Conservation (phyloP, 1,140 invertebrate species). For the Philotrypesis tridentata region DNA sequence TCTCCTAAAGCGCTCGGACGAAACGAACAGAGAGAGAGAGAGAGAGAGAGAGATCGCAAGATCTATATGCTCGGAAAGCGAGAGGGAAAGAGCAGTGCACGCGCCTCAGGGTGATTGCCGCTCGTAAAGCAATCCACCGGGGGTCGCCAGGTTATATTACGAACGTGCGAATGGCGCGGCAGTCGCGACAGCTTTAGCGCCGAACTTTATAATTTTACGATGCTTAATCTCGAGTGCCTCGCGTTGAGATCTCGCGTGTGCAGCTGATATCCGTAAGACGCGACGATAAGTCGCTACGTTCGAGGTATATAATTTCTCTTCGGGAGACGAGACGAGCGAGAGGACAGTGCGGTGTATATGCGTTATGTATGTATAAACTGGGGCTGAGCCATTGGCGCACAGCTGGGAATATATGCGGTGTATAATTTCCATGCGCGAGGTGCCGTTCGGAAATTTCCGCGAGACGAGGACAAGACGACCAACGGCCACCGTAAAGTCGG, state of each 20-base stretch:
- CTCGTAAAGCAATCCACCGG: slow-evolving; percentile 64
- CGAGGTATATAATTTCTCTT: slow-evolving; percentile 46
- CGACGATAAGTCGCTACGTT: slow-evolving; percentile 3
- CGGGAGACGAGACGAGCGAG: neutral
- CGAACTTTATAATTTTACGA: slow-evolving; percentile 68
- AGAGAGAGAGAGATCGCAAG: neutral
- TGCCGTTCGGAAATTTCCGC: slow-evolving; percentile 41
- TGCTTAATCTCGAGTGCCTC: slow-evolving; percentile 57
- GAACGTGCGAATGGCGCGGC: slow-evolving; percentile 60
- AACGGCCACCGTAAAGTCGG: neutral
- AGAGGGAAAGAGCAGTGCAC: neutral
- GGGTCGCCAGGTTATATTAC: slow-evolving; percentile 56
- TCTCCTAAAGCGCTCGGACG: neutral
- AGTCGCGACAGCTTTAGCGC: slow-evolving; percentile 59
- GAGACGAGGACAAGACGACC: slow-evolving; percentile 14
- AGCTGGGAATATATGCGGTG: neutral
- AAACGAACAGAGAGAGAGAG: neutral
- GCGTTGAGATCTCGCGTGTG: slow-evolving; percentile 45
- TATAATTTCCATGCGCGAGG: neutral
- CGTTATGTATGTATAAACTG: neutral
- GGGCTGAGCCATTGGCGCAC: neutral
- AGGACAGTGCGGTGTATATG: slow-evolving; percentile 50
- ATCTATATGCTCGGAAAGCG: neutral
- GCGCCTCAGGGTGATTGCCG: slow-evolving; percentile 34
- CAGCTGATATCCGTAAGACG: slow-evolving; percentile 19